These are phyloP conservation scores for Coregonus sp. DNA, from an alignment of 2,797 vertebrate species.

Conservation along the genomic window DNA sequence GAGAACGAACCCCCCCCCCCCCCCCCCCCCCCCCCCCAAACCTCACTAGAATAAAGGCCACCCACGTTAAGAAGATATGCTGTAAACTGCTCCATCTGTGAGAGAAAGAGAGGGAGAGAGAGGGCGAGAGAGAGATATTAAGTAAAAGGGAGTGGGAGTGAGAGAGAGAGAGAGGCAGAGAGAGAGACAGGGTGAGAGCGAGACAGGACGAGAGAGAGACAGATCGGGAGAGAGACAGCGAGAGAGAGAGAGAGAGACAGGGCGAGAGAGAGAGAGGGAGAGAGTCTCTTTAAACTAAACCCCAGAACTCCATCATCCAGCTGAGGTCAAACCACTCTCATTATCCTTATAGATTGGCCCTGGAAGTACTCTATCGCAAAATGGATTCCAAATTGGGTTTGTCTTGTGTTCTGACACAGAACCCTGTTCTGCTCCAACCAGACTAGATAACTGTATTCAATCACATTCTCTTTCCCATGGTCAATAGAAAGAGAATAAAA, in stretches of 20 bases:
- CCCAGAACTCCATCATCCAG: background rate
- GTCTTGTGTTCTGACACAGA: constrained; percentile 38
- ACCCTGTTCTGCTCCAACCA: background rate
- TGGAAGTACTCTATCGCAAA: constrained; percentile 48
- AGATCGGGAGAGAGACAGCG: background rate
- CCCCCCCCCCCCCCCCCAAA: too few species aligned
- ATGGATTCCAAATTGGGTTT: constrained; percentile 54
- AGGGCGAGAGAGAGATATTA: background rate
- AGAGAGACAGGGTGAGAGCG: background rate
- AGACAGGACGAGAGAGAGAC: background rate
- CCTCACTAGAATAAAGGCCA: too few species aligned
- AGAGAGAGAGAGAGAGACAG: background rate
- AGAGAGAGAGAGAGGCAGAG: background rate
- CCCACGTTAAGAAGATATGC: too few species aligned
- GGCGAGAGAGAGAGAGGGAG: background rate
- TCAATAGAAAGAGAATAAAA: background rate
- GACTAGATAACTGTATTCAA: background rate
- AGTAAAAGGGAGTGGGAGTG: too few species aligned
- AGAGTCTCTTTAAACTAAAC: background rate
- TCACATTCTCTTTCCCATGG: background rate
- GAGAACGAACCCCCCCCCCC: too few species aligned
- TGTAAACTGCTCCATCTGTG: too few species aligned
- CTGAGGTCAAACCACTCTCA: constrained; percentile 9
- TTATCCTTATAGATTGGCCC: constrained; percentile 19
- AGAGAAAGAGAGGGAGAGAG: too few species aligned